phyloP scores from a whole-genome alignment of 2,113 vertebrate genomes.

The Acrocephalus kingi region DNA sequence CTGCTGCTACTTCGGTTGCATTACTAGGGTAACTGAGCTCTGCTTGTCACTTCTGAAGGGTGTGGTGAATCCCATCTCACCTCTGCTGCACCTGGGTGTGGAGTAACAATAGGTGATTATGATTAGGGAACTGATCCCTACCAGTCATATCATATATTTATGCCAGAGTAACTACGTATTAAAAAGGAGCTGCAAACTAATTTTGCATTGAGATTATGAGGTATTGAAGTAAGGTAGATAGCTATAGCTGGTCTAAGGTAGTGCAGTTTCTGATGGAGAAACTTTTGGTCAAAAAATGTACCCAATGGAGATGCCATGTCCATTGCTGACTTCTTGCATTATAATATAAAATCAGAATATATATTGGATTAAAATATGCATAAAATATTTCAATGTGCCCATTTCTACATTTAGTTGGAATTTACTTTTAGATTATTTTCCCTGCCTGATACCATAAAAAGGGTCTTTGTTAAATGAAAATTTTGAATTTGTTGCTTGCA shows the following conservation, averaged over 20 bases:
- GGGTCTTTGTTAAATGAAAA: neutral
- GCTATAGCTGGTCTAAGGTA: neutral
- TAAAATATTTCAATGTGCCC: neutral
- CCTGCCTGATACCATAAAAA: neutral
- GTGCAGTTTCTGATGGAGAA: neutral
- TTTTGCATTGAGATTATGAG: neutral
- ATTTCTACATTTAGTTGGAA: neutral
- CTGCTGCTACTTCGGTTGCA: neutral
- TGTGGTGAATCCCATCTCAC: neutral
- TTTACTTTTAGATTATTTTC: neutral
- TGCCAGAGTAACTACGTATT: neutral
- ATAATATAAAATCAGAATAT: neutral
- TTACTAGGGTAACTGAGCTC: neutral
- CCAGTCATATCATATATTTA: neutral
- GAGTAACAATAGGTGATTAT: neutral
- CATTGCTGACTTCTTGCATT: neutral
- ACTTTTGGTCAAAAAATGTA: neutral
- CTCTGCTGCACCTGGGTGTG: neutral
- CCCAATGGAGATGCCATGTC: neutral
- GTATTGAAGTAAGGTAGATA: neutral
- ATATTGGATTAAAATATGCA: neutral
- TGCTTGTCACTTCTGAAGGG: neutral
- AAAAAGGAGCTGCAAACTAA: neutral
- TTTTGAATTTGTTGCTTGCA: neutral
- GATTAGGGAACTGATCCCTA: neutral